Evolutionary conservation across 2,797 vertebrate genomes (phyloP), one percentile per base, ranked within the genome.

Genomic region (Botia kubotai): DNA sequence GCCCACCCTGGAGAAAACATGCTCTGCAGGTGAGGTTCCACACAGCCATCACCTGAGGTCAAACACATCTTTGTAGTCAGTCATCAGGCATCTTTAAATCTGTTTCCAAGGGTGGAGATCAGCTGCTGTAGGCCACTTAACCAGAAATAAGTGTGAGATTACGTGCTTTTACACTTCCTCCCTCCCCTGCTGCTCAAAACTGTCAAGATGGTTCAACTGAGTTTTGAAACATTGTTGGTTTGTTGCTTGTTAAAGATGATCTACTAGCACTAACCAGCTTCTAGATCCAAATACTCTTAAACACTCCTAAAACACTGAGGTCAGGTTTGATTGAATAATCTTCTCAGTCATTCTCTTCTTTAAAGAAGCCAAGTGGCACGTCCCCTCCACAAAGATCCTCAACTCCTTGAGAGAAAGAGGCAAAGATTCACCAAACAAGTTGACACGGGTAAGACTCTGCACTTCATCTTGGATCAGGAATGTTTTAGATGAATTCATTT

Each of bases 291-390:
- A 4, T 7, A 2, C 11, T 17, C 5, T 12, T 6, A 43, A 21
- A 60, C 3, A 36, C 6, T 1, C 12, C 52, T 14, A 36, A 60
- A 75, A 43, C 46, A 69, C 36, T 46, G 3, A 46, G n/a, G 19
- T 70, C 43, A 6, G 1, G 17, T 23, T 23, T 23, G 36, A 1
- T 11, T 16, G 23, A 6, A 43, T 21, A 19, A 2, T 39, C 48
- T 13, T 63, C 13, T 68, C 10, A 14, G 12, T 50, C 14, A 33
- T 62, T 14, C 36, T 68, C 0, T 65, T 48, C 2, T 36, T 26
- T 81, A 71, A 94, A 98, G 97, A 98, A 87, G 94, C 95, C 84
- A 98, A 97, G 85, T 98, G 96, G 96, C 96, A 97, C 80, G 92
- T 95, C 80, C 95, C 96, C 6, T 95, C 96, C 17, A 95, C 95